phyloP scores from a whole-genome alignment of 2,888 invertebrate species.

The Coenonympha arcania region DNA sequence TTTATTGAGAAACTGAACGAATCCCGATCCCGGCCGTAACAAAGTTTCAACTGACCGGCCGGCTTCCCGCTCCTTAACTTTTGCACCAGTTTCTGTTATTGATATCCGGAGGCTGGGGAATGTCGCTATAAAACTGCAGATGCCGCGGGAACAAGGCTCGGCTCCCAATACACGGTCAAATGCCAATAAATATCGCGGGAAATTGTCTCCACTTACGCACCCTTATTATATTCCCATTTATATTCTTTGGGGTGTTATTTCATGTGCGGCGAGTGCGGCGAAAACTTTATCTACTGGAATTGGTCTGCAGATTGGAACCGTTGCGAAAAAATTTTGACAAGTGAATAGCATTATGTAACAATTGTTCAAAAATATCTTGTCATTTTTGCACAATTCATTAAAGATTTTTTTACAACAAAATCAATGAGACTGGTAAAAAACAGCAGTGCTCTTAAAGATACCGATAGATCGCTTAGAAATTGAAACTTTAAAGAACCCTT shows the following conservation, averaged over 20 bases:
- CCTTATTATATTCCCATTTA: conserved; percentile 48
- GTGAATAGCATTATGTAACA: too few species aligned
- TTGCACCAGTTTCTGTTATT: conserved; percentile 54
- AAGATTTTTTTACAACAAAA: too few species aligned
- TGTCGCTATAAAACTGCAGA: conserved; percentile 44
- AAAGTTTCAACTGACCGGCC: conserved; percentile 63
- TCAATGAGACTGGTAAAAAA: too few species aligned
- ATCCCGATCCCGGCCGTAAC: conserved; percentile 43
- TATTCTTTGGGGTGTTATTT: conserved; percentile 44
- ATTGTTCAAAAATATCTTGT: too few species aligned
- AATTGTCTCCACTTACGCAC: conserved; percentile 49
- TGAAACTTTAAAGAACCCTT: too few species aligned
- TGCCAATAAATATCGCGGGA: conserved; percentile 55
- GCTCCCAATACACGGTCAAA: conserved; percentile 42
- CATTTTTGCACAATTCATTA: too few species aligned
- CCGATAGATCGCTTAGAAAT: too few species aligned
- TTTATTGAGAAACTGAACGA: conserved; percentile 60
- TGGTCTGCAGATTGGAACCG: too few species aligned
- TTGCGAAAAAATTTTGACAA: too few species aligned
- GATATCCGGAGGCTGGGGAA: conserved; percentile 44
- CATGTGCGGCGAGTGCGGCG: conserved; percentile 9
- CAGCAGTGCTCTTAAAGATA: too few species aligned
- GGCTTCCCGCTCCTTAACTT: conserved; percentile 43
- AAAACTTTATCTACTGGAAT: too few species aligned
- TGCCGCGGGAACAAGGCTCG: conserved; percentile 46